Base-by-base conservation (phyloP, 2,888 invertebrate species). In the Apomyelois bistriatella region DNA sequence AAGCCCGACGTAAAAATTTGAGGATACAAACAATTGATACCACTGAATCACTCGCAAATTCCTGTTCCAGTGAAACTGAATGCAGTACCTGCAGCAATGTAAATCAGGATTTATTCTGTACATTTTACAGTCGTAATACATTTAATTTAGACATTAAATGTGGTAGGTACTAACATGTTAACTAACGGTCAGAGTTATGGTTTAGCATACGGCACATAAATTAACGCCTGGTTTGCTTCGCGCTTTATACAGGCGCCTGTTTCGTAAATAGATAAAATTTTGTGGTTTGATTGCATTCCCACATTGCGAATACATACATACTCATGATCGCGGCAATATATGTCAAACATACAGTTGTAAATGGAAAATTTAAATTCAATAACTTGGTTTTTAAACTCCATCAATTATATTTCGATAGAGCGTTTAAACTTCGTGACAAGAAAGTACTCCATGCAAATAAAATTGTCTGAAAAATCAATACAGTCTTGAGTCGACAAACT, bases 91-190 rank as follows among this genome's bases (percentile, higher is more conserved):
- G 38, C 32, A 32, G 32, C 22, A 36, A 51, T 56, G 57, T 59
- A 51, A 52, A 57, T 56, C 49, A 28, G 52, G 55, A 3, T 46
- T 22, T 17, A 46, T 22, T 32, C 30, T 53, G 48, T 53, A 46
- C 36, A 56, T 57, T 57, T 64, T 58, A 55, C 60, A 52, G 49
- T 52, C 55, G 48, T 59, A 54, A 57, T 56, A 68, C 71, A 63
- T 71, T 71, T 75, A 73, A 70, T 71, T 56, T 66, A 70, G 69
- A 62, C 70, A 61, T 64, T 57, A 66, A 56, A 52, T 55, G 38
- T 55, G n/a, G 22, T 22, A n/a, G 60, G 58, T 56, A 62, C 58
- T 65, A 68, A 64, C 64, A 47, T 56, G 55, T 59, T 65, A n/a
- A n/a, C n/a, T 60, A 66, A 22, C 65, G 58, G 61, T 61, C 54